Evolutionary conservation across 1,140 invertebrate genomes (phyloP), one percentile per base, ranked within the genome.

Genomic region (Drosophila tsacasi): DNA sequence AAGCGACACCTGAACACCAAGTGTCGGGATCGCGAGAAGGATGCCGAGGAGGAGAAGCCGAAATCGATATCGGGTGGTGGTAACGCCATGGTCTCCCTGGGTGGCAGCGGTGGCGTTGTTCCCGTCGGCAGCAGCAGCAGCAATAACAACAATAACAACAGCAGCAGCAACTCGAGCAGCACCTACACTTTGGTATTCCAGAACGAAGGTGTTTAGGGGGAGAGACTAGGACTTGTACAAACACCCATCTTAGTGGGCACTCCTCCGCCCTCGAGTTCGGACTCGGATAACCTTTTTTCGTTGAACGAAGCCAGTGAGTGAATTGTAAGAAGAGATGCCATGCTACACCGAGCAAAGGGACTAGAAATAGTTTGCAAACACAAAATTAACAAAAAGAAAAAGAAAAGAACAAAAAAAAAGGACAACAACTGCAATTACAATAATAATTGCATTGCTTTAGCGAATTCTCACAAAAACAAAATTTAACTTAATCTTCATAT

Each of bases 1-100:
- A 94, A 94, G 86, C 92, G 93, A 40, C 94, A 94, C 66, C 79
- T 94, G 61, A 93, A 93, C 44, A 93, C 92, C 40, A 93, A 93
- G 72, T 93, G 92, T 57, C 76, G 90, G 7, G 87, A 92, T 65
- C 91, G 91, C 39, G 83, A 86, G 68, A 91, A 92, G 63, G 91
- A 92, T 50, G 91, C 91, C 35, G 86, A 83, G 25, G 85, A 91
- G 46, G 80, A 84, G 58, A 82, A 89, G 21, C 49, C 49, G 0
- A 83, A 83, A 23, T 37, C 27, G 2, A 25, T 32, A 37, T 35
- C 57, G 19, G 50, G 50, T 23, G 37, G 25, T 17, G 62, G 37
- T 6, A 65, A 19, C 1, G 19, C 21, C 9, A 19, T 47, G 19
- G 47, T 69, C 1, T 52, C 27, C 0, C 8, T 62, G 47, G 55